These are phyloP conservation scores for Aphodius granarius DNA, from an alignment of 2,888 invertebrate species.

Conservation along the genomic window DNA sequence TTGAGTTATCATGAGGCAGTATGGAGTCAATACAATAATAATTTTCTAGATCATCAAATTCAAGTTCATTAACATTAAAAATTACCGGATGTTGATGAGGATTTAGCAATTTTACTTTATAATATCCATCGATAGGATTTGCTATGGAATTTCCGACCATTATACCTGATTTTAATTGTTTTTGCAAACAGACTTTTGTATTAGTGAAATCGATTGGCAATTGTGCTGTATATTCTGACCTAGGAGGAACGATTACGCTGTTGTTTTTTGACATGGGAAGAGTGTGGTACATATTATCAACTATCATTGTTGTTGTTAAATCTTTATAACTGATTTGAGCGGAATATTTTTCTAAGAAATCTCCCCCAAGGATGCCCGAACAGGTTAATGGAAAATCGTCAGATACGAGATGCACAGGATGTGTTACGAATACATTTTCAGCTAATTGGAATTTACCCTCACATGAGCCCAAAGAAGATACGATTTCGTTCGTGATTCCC, in stretches of 20 bases:
- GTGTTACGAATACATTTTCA: not conserved
- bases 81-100: not conserved
- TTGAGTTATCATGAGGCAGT: too few species aligned
- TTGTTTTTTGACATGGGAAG: not conserved
- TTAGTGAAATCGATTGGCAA: not conserved
- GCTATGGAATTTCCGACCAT: not conserved
- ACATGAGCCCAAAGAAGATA: not conserved
- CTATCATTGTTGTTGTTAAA: not conserved
- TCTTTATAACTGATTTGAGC: not conserved
- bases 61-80: not conserved
- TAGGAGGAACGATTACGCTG: not conserved
- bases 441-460: not conserved
- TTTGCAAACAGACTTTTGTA: not conserved
- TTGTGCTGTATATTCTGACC: not conserved
- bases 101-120: not conserved
- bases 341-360: too few species aligned
- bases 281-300: not conserved
- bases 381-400: too few species aligned
- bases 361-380: too few species aligned
- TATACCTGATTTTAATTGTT: not conserved
- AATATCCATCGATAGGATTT: not conserved
- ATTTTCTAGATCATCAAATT: slow-evolving; percentile 1
- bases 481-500: slow-evolving; percentile 2
- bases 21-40: not conserved
- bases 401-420: slow-evolving; percentile 4